phyloP scores from a whole-genome alignment of 2,888 invertebrate species.

The Drosophila affinis region DNA sequence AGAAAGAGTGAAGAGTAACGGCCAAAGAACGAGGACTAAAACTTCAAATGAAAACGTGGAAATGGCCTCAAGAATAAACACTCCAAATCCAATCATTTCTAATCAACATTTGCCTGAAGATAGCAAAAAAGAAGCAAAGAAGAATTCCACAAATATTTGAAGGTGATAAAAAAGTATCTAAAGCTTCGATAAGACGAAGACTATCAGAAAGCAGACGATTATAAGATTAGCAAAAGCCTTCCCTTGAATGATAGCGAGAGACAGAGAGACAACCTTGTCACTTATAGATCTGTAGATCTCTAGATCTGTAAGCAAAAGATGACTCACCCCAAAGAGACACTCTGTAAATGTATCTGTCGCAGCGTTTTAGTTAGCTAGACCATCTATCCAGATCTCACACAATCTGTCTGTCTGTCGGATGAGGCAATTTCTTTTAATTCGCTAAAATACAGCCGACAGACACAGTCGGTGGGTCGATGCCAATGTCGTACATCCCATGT shows the following conservation, averaged over 20 bases:
- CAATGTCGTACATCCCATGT: background rate
- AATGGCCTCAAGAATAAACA: background rate
- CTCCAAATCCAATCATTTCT: background rate
- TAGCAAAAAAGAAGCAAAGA: background rate
- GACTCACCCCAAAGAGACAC: background rate
- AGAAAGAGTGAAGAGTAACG: background rate
- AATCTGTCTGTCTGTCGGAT: slow-evolving; percentile 62
- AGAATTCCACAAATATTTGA: background rate
- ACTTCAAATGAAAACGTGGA: background rate
- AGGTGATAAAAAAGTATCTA: background rate
- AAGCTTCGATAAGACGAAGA: background rate
- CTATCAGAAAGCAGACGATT: background rate
- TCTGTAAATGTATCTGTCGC: slow-evolving; percentile 13
- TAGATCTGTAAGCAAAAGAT: background rate
- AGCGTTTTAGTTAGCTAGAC: slow-evolving; percentile 29
- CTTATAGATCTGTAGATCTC: slow-evolving; percentile 5
- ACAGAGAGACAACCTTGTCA: slow-evolving; percentile 6
- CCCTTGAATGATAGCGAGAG: slow-evolving; percentile 14
- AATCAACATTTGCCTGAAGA: too few species aligned
- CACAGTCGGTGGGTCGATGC: background rate
- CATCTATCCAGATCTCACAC: slow-evolving; percentile 51
- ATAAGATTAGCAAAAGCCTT: slow-evolving; percentile 11
- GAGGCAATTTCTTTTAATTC: slow-evolving; percentile 77
- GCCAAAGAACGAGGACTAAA: too few species aligned
- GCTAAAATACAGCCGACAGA: slow-evolving; percentile 60